Percentiles rank a stretch among this genome's conserved stretches.
Conservation (phyloP, 2,888 invertebrate genomes). For the Drosophila monieri region DNA sequence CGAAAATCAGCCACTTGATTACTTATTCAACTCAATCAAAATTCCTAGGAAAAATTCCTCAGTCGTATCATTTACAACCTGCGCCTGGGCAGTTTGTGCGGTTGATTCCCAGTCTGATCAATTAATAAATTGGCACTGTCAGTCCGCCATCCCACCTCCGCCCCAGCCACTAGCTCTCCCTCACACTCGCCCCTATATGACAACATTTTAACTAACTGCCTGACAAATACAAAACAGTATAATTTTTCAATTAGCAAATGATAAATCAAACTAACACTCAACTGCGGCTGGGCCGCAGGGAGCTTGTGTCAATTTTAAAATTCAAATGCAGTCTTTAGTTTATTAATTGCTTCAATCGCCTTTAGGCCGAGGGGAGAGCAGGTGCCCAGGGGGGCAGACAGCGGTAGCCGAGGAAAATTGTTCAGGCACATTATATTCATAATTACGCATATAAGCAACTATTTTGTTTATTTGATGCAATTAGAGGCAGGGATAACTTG, state of each 20-base stretch:
- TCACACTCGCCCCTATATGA: constrained; percentile 44
- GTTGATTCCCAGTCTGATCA: constrained; percentile 53
- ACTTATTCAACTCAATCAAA: constrained; percentile 77
- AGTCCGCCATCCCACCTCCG: constrained; percentile 12
- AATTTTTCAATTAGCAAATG: constrained; percentile 80
- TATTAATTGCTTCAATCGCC: constrained; percentile 61
- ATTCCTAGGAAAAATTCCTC: constrained; percentile 74
- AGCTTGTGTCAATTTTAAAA: constrained; percentile 54
- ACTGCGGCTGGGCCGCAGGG: constrained; percentile 16
- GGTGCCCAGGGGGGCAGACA: background rate
- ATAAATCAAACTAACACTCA: constrained; percentile 78
- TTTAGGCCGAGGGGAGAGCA: background rate
- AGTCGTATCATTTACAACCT: constrained; percentile 67
- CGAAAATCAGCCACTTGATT: constrained; percentile 53
- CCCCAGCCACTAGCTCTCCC: background rate
- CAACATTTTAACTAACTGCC: constrained; percentile 73
- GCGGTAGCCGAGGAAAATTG: constrained; percentile 16
- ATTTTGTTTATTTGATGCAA: constrained; percentile 48
- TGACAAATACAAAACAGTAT: constrained; percentile 72
- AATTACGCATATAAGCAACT: constrained; percentile 58
- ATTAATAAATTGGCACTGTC: constrained; percentile 75
- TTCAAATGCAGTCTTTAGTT: constrained; percentile 66
- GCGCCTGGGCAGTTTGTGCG: constrained; percentile 29
- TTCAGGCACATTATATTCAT: constrained; percentile 41
- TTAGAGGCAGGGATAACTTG: constrained; percentile 23